Conservation (phyloP, 92 coral and sea anemone genomes). For the Zoanthus sansibaricus region DNA sequence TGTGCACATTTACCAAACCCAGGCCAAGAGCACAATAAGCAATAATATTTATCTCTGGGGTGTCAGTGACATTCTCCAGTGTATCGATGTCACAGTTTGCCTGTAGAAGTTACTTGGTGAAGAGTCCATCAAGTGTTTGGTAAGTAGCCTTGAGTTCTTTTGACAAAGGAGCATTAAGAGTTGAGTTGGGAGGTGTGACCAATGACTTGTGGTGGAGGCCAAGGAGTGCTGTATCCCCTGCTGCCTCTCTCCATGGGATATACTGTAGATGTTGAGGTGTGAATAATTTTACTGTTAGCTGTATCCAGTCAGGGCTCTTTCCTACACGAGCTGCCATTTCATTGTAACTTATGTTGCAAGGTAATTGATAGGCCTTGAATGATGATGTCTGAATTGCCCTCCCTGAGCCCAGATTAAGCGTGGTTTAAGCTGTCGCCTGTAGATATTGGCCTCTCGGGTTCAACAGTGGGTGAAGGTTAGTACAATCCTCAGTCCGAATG, state of each 20-base stretch:
- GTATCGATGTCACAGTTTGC: conserved; percentile 23
- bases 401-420: neutral
- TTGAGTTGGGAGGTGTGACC: neutral
- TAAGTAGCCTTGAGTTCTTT: conserved; percentile 20
- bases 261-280: neutral
- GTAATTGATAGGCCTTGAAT: neutral
- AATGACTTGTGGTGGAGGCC: conserved; percentile 13
- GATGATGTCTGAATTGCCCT: neutral
- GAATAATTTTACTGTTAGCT: neutral
- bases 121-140: conserved; percentile 20
- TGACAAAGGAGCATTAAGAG: conserved; percentile 10
- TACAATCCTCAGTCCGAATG: neutral
- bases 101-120: neutral
- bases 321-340: neutral
- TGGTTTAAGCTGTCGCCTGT: neutral
- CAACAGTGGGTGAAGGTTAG: neutral
- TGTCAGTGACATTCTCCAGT: neutral
- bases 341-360: no score
- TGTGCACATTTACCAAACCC: conserved; percentile 6
- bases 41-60: neutral
- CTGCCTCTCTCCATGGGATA: conserved; percentile 8
- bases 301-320: neutral
- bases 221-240: conserved; percentile 5
- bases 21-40: conserved; percentile 17
- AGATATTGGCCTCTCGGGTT: conserved; percentile 1